These are phyloP conservation scores for Nemurella pictetii DNA, from an alignment of 2,888 invertebrate species.

Conservation along the genomic window DNA sequence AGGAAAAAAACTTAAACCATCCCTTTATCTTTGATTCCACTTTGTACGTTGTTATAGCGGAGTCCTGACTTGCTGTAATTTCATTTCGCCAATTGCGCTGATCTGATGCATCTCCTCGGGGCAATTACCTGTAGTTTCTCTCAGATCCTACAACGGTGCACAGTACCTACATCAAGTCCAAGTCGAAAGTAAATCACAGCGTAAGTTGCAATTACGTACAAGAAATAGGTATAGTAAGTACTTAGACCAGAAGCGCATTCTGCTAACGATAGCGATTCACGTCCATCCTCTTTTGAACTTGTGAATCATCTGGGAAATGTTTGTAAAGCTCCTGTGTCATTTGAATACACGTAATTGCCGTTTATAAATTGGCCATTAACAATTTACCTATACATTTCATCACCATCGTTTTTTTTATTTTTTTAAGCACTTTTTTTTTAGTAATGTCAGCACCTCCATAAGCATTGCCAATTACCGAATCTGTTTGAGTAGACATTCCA, in stretches of 20 bases:
- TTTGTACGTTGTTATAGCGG: background rate
- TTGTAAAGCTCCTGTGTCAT: no score
- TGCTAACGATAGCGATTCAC: background rate
- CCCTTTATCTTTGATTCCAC: background rate
- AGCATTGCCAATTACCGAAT: slow-evolving; percentile 36
- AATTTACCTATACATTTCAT: no score
- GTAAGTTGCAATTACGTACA: background rate
- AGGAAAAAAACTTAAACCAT: background rate
- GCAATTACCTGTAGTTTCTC: background rate
- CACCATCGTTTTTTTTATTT: background rate
- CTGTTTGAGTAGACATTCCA: slow-evolving; percentile 29
- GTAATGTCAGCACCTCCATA: slow-evolving; percentile 20
- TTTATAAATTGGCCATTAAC: background rate
- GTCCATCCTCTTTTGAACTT: background rate
- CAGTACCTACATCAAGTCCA: background rate
- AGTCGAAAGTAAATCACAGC: background rate
- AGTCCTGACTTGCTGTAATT: background rate
- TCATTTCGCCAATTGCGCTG: background rate
- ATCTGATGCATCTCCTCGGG: background rate
- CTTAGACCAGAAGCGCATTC: background rate
- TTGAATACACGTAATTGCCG: background rate
- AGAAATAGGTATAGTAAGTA: background rate
- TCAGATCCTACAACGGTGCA: background rate
- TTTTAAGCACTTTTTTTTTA: background rate
- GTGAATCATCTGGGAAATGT: background rate